Evolutionary conservation across 2,113 vertebrate genomes (phyloP), one percentile per base, ranked within the genome.

Genomic region (Catharus bicknelli): DNA sequence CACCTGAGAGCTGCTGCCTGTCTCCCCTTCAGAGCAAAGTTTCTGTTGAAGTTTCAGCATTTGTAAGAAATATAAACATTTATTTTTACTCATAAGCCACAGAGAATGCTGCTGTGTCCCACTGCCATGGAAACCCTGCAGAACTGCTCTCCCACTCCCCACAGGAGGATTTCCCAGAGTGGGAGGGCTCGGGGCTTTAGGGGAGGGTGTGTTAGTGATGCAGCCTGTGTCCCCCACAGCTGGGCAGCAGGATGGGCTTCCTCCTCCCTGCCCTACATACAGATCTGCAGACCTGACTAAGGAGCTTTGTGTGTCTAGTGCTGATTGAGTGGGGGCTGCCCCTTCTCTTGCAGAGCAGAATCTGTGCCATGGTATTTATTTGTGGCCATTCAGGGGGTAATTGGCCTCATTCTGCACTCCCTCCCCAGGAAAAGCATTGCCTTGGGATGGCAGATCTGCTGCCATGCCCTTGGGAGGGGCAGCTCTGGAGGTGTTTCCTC

Each of bases 251-350:
- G 81, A 62, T 29, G 90, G 27, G 27, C 16, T 18, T 27, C 6
- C 50, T 50, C 58, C 62, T 55, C 72, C 84, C 82, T 96, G 93
- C 89, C 94, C 93, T 94, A 67, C 91, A 77, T 54, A 20, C 26
- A 27, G 84, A 36, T 89, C 84, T 92, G 29, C 87, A 88, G 91
- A 15, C 43, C 91, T 92, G 59, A 0, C 81, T 89, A 86, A 93
- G 93, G 91, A 96, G 95, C 94, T 94, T 70, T 91, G 84, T 34
- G 3, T 29, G 74, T 89, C 86, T 84, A 5, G 62, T 20, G 84
- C 11, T 77, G 92, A 62, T 67, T 50, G 91, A 88, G 64, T 45
- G 83, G 88, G 75, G 72, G 72, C 69, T 50, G 23, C 47, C 45
- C 63, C 89, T 86, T 30, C 45, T 32, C 59, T 21, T 7, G 25